These are phyloP conservation scores for Cynocephalus volans DNA, from an alignment of 2,113 vertebrate species.

Conservation along the genomic window DNA sequence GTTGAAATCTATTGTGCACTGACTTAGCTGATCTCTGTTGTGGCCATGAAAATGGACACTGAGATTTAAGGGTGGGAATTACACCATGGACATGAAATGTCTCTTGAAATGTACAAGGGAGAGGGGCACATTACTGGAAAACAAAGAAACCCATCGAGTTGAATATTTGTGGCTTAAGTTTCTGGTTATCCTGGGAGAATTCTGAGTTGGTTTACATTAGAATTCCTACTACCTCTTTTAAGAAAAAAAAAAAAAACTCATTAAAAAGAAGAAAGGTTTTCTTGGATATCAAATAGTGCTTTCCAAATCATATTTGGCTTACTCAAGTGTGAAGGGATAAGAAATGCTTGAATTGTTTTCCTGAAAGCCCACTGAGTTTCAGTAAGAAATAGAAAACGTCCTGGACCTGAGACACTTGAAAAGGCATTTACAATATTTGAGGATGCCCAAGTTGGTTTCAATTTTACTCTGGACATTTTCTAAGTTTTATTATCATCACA, in stretches of 20 bases:
- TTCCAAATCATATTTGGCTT: constrained; percentile 36
- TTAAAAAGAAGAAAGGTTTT: constrained; percentile 42
- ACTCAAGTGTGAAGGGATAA: neutral
- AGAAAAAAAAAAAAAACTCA: neutral
- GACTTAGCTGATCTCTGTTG: neutral
- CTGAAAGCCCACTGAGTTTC: constrained; percentile 54
- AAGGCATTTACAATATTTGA: constrained; percentile 22
- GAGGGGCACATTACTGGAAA: neutral
- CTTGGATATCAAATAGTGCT: neutral
- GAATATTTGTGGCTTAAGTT: constrained; percentile 26
- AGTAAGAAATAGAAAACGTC: constrained; percentile 17
- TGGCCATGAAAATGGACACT: neutral
- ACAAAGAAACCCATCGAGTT: neutral
- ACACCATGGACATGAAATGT: neutral
- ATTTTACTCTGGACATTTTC: constrained; percentile 19
- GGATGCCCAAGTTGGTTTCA: constrained; percentile 1
- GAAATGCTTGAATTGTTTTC: constrained; percentile 50
- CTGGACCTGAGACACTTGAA: neutral
- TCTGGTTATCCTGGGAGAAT: constrained; percentile 21
- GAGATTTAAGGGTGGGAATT: constrained; percentile 19
- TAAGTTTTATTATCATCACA: neutral
- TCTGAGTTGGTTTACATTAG: constrained; percentile 47
- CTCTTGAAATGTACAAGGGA: neutral
- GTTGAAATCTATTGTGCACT: neutral
- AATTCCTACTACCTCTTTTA: constrained; percentile 33